Conservation (phyloP, 1,140 invertebrate genomes). For the Neodiprion pinetum region DNA sequence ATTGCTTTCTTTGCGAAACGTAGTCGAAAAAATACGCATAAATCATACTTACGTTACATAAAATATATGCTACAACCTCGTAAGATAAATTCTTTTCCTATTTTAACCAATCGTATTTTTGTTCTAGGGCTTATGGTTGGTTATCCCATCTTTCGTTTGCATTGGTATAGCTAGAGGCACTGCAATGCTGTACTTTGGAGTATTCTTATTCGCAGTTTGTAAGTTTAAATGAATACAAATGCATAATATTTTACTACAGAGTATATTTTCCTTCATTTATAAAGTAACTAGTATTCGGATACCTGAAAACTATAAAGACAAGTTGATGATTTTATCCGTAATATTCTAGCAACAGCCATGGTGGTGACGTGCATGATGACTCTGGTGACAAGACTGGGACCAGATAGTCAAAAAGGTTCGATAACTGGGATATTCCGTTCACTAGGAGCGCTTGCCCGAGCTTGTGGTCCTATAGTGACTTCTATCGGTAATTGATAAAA, state of each 20-base stretch:
- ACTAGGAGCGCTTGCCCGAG: constrained; percentile 89
- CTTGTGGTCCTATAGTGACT: constrained; percentile 89
- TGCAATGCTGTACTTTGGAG: constrained; percentile 76
- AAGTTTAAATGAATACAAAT: constrained; percentile 59
- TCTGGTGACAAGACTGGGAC: constrained; percentile 83
- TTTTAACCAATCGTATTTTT: constrained; percentile 23
- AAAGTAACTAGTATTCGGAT: constrained; percentile 16
- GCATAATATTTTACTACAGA: constrained; percentile 12
- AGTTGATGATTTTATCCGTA: constrained; percentile 21
- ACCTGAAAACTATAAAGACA: background rate
- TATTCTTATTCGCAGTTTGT: constrained; percentile 91
- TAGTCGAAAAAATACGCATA: no score
- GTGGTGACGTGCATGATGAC: constrained; percentile 95
- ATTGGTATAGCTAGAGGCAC: constrained; percentile 76
- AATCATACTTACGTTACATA: no score
- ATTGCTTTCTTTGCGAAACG: no score
- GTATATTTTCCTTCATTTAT: constrained; percentile 33
- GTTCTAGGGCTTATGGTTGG: constrained; percentile 80
- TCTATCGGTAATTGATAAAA: constrained; percentile 68
- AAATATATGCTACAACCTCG: no score
- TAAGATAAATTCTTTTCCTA: no score
- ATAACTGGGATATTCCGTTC: constrained; percentile 94
- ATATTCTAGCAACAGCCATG: constrained; percentile 82
- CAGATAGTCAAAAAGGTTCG: constrained; percentile 86
- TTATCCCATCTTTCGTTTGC: constrained; percentile 88